Base-by-base conservation (phyloP, 30 jellyfish, hydroid and myxozoan genomes). In the Aurelia sp. region DNA sequence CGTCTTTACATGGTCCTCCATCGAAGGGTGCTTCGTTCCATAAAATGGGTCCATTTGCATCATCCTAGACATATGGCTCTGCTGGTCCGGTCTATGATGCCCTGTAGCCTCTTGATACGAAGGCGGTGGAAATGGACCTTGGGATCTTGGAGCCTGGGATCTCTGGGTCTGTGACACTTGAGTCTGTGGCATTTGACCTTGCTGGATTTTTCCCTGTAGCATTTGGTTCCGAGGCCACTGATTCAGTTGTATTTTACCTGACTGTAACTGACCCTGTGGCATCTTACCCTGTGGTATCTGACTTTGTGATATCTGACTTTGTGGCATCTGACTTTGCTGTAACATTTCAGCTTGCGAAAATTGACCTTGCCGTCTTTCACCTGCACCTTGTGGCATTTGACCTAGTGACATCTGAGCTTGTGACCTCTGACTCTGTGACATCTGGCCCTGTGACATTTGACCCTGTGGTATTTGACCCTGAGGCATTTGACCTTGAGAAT, bases 141-240 rank as follows among this genome's bases (percentile, higher is more conserved):
- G 72, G 6, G 86, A 8, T 18, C 61, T 74, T 40, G 55, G 86
- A 35, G 20, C 74, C 33, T 53, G 74, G n/a, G 86, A 41, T 63
- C 62, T 72, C 60, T n/a, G 84, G 10, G 68, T 22, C 70, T 16
- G 18, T 41, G 47, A 20, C 22, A 30, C 19, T 66, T 66, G 77
- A 66, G 9, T 13, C 51, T 66, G 77, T 51, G 86, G 19, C 62
- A 30, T 70, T 24, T 68, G 80, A 68, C 80, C 80, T 17, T 15
- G 80, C 38, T 74, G 85, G 60, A 51, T 74, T 19, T 74, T 68
- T 9, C 30, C 21, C 8, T 4, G 72, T 33, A 31, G 72, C 85
- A 74, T 48, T 53, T 52, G 58, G 4, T 58, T 71, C 59, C 16
- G 86, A 4, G 69, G 59, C 86, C 61, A 17, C 10, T 52, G 74